Evolutionary conservation across 2,797 vertebrate species (phyloP).

Genomic region (Macrochelys suwanniensis): DNA sequence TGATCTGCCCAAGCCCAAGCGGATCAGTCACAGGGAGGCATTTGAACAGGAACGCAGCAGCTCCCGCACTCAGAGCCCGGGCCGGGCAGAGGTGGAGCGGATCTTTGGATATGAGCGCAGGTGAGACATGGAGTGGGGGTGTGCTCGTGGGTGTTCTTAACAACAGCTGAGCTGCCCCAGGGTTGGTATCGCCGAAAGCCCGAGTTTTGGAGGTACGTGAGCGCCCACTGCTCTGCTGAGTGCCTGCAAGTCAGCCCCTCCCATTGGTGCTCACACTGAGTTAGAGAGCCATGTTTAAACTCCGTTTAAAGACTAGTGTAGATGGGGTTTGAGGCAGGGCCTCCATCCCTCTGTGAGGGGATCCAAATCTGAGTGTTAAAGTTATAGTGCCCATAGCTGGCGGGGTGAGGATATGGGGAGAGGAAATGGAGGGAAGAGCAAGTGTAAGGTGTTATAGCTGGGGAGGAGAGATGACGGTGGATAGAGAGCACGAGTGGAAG

Average conservation of each 20-base stretch:
- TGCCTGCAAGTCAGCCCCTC: neutral
- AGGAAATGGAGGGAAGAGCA: neutral
- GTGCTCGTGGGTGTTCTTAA: neutral
- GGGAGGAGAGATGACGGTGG: neutral
- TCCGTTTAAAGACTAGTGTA: neutral
- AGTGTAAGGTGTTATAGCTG: neutral
- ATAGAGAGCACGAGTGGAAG: neutral
- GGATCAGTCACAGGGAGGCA: conserved; percentile 82
- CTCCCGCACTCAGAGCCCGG: conserved; percentile 82
- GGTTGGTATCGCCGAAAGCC: fast-evolving
- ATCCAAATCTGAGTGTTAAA: neutral
- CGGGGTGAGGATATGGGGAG: neutral
- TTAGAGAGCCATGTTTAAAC: neutral
- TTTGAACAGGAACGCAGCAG: conserved; percentile 40
- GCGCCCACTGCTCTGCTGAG: fast-evolving
- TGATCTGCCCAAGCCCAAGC: conserved; percentile 90
- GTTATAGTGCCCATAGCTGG: neutral
- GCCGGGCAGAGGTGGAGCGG: conserved; percentile 87
- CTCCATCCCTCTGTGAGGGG: neutral
- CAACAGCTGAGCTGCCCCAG: neutral
- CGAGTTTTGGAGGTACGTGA: neutral
- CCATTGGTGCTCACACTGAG: neutral
- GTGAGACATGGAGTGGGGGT: conserved; percentile 52
- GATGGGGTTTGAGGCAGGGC: neutral
- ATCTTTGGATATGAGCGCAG: conserved; percentile 85